phyloP scores from a whole-genome alignment of 2,113 vertebrate species.

The Saccopteryx bilineata region DNA sequence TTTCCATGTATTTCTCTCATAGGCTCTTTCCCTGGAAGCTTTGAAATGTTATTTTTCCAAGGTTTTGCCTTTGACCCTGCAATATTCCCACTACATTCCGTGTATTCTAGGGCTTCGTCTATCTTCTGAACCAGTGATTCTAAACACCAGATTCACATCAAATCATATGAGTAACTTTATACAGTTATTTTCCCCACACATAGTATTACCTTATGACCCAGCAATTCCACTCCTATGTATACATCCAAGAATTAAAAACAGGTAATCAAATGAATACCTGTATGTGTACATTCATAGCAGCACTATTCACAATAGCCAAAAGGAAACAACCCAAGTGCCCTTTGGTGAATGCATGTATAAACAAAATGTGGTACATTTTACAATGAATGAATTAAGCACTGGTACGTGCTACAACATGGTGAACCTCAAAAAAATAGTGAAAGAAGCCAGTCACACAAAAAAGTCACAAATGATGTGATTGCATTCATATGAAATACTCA shows the following conservation, averaged over 20 bases:
- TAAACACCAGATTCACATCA: neutral
- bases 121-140: neutral
- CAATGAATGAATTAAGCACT: neutral
- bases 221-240: neutral
- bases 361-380: neutral
- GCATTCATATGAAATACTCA: neutral
- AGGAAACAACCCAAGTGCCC: neutral
- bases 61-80: neutral
- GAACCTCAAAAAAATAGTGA: neutral
- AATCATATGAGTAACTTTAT: neutral
- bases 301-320: neutral
- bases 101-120: neutral
- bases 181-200: neutral
- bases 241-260: neutral
- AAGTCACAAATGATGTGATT: neutral
- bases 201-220: neutral
- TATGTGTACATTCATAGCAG: neutral
- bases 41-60: neutral
- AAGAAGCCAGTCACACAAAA: neutral
- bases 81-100: fast-evolving
- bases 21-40: neutral
- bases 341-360: neutral
- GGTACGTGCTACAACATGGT: neutral
- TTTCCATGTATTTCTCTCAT: neutral
- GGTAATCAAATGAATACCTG: neutral